These are phyloP conservation scores for Tinamus guttatus DNA, from an alignment of 2,113 vertebrate genomes.

Conservation along the genomic window DNA sequence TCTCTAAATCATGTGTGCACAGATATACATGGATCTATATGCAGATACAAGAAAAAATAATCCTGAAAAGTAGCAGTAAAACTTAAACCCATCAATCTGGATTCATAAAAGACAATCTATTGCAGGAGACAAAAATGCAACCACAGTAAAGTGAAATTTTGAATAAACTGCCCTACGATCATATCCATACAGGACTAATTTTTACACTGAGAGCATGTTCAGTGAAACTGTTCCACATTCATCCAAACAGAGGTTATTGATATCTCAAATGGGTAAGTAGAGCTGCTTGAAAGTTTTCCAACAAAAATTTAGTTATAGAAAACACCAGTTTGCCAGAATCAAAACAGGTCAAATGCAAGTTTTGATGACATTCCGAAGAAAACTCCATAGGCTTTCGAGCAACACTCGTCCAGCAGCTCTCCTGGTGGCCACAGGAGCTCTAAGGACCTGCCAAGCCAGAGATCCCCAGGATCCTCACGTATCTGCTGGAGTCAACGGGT, in stretches of 20 bases:
- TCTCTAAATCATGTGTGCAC: neutral
- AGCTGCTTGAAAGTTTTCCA: neutral
- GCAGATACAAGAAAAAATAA: neutral
- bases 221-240: neutral
- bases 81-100: neutral
- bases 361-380: neutral
- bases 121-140: rapidly evolving
- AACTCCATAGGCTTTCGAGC: neutral
- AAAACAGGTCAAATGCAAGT: neutral
- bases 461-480: neutral
- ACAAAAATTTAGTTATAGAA: neutral
- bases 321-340: neutral
- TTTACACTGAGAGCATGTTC: neutral
- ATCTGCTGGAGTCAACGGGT: neutral
- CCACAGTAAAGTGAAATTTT: neutral
- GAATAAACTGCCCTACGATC: neutral
- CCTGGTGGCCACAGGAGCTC: neutral
- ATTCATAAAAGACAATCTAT: neutral
- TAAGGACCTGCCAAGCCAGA: neutral
- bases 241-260: neutral
- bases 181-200: rapidly evolving
- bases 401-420: neutral
- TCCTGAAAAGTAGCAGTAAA: neutral
- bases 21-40: neutral
- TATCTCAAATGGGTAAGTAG: neutral